Base-by-base conservation (phyloP, 53 echinoderm and acorn worm genomes). In the Stichopus horrens region DNA sequence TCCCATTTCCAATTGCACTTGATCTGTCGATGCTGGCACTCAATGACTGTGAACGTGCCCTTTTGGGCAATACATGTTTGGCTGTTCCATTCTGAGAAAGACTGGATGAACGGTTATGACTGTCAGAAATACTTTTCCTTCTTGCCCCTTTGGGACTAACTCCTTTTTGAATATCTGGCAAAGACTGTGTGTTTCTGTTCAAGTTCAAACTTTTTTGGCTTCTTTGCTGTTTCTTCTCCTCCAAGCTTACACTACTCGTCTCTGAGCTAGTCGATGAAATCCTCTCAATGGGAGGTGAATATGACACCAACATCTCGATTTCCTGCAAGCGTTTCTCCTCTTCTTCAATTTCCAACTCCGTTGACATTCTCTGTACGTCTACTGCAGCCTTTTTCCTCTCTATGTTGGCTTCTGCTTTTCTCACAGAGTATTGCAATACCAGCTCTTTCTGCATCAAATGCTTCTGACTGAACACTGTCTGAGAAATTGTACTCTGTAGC, bases 321-420 rank as follows among this genome's bases (percentile, higher is more conserved):
- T 97, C 95, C 52, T 95, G 90, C 5, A 97, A 90, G 21, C 93
- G 89, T 78, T 91, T 92, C 90, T 97, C 97, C 74, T 93, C 97
- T 76, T 92, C 92, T 67, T 95, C 92, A 86, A 97, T 94, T 74
- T 92, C 90, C 68, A 93, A 82, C 75, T 91, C 79, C 14, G 94
- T 88, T 18, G 94, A 91, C 54, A 91, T 91, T 51, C 89, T 79
- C 84, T 97, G 92, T 53, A 92, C 90, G 57, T 95, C 97, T 68
- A 92, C 74, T 7, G 91, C 92, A 57, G 92, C 95, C 55, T 88
- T 89, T 77, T 92, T 90, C 55, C 92, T 83, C 57, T 91, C 90
- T 4, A 97, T 77, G 5, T 81, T 91, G 21, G 92, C 95, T 57
- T 92, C 85, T 10, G 97, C 95, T 88, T 92, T 95, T 57, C 78